Base-by-base conservation (phyloP, 2,888 invertebrate genomes). In the Dasysyrphus tricinctus region DNA sequence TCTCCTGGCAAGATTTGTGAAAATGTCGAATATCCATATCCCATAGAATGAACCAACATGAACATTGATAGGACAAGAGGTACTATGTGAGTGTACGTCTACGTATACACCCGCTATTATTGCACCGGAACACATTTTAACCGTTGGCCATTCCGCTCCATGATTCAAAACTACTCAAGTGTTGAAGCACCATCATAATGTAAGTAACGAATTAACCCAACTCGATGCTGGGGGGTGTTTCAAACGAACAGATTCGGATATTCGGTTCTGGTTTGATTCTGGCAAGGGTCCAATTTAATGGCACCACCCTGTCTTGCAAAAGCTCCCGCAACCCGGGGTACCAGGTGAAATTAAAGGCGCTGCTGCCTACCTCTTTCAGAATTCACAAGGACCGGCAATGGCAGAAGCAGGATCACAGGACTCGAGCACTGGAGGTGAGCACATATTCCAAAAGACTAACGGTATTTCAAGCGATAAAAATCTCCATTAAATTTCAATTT, bases 401-500 rank as follows among this genome's bases (percentile, higher is more conserved):
- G 42, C 11, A 29, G 32, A 3, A 59, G 4, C 39, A 24, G 39
- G 39, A 39, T 19, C 37, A 24, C 24, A 44, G 69, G 54, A 24
- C 24, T 24, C 2, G 24, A 24, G 24, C 1, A 34, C 37, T 63
- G n/a, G 59, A 42, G 54, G 56, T 59, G 49, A 14, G 49, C 59
- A 29, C 39, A 59, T 44, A 82, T 83, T 69, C 67, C 44, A 61
- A 75, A 75, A 69, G 76, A 85, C 84, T 85, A 80, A 85, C 84
- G 67, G 76, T 77, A 80, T 77, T 80, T 63, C 80, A 75, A 75
- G 81, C 85, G 85, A 86, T 86, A 86, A 86, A 86, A 86, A 86
- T 78, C 81, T 81, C 85, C 78, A 86, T 86, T 86, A 78, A 86
- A 74, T 75, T 86, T 81, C 85, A 86, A 86, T 86, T 86, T 78